phyloP scores from a whole-genome alignment of 2,113 vertebrate genomes.

The Antennarius striatus region DNA sequence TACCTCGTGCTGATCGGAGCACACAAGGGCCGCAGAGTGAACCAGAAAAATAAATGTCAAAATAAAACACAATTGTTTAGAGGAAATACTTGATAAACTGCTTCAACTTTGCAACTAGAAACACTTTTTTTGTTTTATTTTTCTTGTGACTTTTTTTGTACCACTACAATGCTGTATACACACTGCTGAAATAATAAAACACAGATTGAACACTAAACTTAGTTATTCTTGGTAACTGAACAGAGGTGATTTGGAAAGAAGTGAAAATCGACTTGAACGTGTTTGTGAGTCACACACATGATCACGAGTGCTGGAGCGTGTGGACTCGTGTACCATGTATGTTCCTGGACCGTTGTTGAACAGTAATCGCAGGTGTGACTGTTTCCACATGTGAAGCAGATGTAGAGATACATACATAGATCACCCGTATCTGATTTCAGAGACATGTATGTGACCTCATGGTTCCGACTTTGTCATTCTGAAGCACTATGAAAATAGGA shows the following conservation, averaged over 20 bases:
- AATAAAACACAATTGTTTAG: slow-evolving; percentile 31
- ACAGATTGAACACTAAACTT: slow-evolving; percentile 49
- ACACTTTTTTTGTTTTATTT: slow-evolving; percentile 24
- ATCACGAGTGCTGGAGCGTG: slow-evolving; percentile 9
- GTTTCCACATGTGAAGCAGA: slow-evolving; percentile 58
- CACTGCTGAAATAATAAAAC: slow-evolving; percentile 69
- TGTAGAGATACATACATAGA: slow-evolving; percentile 28
- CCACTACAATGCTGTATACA: slow-evolving; percentile 60
- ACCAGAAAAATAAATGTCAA: slow-evolving; percentile 1
- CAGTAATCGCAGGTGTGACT: slow-evolving; percentile 40
- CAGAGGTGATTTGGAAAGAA: slow-evolving; percentile 9
- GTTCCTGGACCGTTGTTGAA: slow-evolving; percentile 26
- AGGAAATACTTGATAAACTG: slow-evolving; percentile 27
- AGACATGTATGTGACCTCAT: too few relatives aligned
- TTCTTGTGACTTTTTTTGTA: slow-evolving; percentile 29
- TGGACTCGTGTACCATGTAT: not conserved
- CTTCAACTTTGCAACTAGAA: slow-evolving; percentile 10
- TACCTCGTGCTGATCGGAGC: slow-evolving; percentile 46
- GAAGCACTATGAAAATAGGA: too few relatives aligned
- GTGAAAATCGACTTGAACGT: not conserved
- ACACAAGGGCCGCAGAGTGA: slow-evolving; percentile 32
- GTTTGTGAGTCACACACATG: slow-evolving; percentile 1
- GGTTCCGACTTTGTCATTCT: too few relatives aligned
- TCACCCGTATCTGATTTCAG: slow-evolving; percentile 19
- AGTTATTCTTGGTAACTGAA: slow-evolving; percentile 38